Evolutionary conservation across 2,797 vertebrate species (phyloP), one percentile per base, ranked within the genome.

Genomic region (Brachyrhaphis roseni): DNA sequence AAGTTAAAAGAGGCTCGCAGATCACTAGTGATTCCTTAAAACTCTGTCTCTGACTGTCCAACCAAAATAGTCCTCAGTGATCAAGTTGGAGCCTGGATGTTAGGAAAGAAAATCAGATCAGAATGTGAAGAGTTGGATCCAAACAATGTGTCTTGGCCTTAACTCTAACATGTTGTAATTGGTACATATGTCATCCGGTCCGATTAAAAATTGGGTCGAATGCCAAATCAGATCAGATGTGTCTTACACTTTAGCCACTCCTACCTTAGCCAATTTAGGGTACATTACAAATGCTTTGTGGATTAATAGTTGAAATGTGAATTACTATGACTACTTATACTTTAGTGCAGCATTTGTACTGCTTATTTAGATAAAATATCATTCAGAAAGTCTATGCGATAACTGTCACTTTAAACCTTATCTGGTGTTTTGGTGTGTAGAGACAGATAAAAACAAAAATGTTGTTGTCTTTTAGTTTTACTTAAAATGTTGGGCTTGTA

Each of bases 401-500:
- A 5, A 43, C 11, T 41, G 39, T 10, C 23, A 70, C 66, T 70
- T 43, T 70, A n/a, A 23, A 23, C 1, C n/a, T n/a, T 70, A 36
- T 64, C 62, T 64, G 34, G 16, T 36, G 62, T 70, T 43, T 70
- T 70, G 36, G 12, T 43, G 10, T 43, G 20, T 43, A n/a, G 39
- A 71, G 23, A n/a, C 5, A 4, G 45, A 46, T 45, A 28, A 13
- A 6, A 45, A 46, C 1, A 13, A 43, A 70, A 7, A 15, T 39
- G 18, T 41, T 68, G 8, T n/a, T 68, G 11, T 13, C 39, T 5
- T 71, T 71, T 28, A 11, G 68, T 46, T 46, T 45, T 43, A 3
- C 18, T 74, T 13, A 36, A 66, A 66, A 53, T 84, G 26, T 5
- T 51, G 82, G 82, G 62, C 51, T 5, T 51, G 82, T 78, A 66